Evolutionary conservation across 1,140 invertebrate genomes (phyloP), one percentile per base, ranked within the genome.

Genomic region (Drosophila kikkawai): DNA sequence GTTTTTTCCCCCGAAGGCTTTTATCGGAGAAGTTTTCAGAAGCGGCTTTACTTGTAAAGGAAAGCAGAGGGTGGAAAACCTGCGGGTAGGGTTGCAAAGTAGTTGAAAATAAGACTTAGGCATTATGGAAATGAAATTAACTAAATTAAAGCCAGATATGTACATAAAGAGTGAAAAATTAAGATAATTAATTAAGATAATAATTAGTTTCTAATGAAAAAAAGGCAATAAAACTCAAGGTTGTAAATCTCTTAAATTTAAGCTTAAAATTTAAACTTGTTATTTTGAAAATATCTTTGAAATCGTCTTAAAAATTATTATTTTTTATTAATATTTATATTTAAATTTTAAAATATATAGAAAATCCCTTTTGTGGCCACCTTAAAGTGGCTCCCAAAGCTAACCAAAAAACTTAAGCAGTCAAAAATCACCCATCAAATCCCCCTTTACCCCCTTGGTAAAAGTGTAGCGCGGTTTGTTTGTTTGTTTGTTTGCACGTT

Each of bases 401-500:
- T 32, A 44, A 69, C 37, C 59, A 64, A 29, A 68, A 61, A 63
- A 50, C 26, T 11, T 17, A 36, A 34, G 26, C 17, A 57, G 13
- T 29, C 19, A n/a, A 13, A 66, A 68, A 65, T 17, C 42, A 65
- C 64, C 41, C 64, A 57, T 69, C 12, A 41, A 36, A 47, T 44
- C 37, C 29, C 4, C 19, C 39, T 66, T 34, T 42, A 7, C n/a
- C 19, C 19, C 7, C 36, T 19, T 26, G 67, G 47, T 53, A 39
- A 37, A 34, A 56, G 63, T 58, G 42, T 71, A 63, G 37, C 26
- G 48, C 59, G 17, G 39, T 50, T 81, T 81, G 64, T 75, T 80
- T 78, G 82, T 63, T 48, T 81, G 78, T 56, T 56, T 56, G 53
- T 39, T 78, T 85, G 50, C 75, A 75, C 63, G 66, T 82, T 82